Conservation (phyloP, 2,113 vertebrate species). For the Myiozetetes cayanensis region DNA sequence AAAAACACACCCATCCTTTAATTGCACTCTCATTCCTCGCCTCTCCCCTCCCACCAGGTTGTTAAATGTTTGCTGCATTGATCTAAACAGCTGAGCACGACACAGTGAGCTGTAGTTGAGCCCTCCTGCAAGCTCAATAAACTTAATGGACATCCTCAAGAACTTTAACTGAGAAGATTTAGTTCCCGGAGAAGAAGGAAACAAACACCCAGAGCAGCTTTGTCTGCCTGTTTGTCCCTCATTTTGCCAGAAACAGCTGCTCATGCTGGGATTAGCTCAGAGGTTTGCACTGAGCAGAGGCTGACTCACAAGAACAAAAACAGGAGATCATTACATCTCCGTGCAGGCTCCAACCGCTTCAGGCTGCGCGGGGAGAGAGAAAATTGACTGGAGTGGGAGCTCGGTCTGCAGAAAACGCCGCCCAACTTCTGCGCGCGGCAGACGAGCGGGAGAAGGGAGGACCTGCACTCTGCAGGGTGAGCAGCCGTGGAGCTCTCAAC, state of each 20-base stretch:
- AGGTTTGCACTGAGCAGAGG: not conserved
- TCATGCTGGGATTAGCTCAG: slow-evolving; percentile 38
- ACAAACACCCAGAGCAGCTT: not conserved
- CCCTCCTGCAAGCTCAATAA: slow-evolving; percentile 48
- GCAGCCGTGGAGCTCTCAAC: not conserved
- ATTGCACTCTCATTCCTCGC: not conserved
- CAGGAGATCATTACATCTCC: slow-evolving; percentile 40
- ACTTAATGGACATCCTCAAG: slow-evolving; percentile 54
- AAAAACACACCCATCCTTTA: not conserved
- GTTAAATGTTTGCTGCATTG: not conserved
- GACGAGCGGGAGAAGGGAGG: not conserved
- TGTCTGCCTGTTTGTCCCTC: slow-evolving; percentile 28
- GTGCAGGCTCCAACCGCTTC: slow-evolving; percentile 36
- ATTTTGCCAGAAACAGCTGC: slow-evolving; percentile 54
- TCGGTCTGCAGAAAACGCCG: not conserved
- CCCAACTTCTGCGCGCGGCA: not conserved
- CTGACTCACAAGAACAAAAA: slow-evolving; percentile 49
- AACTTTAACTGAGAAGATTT: slow-evolving; percentile 62
- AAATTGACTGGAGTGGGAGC: slow-evolving; percentile 25
- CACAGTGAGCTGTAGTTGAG: slow-evolving; percentile 54
- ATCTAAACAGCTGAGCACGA: slow-evolving; percentile 27
- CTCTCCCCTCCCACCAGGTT: not conserved
- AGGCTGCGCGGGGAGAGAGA: slow-evolving; percentile 17
- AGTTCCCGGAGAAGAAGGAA: not conserved
- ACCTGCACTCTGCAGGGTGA: not conserved